Evolutionary conservation across 2,888 invertebrate genomes (phyloP), one percentile per base, ranked within the genome.

Genomic region (Piscicola geometra): DNA sequence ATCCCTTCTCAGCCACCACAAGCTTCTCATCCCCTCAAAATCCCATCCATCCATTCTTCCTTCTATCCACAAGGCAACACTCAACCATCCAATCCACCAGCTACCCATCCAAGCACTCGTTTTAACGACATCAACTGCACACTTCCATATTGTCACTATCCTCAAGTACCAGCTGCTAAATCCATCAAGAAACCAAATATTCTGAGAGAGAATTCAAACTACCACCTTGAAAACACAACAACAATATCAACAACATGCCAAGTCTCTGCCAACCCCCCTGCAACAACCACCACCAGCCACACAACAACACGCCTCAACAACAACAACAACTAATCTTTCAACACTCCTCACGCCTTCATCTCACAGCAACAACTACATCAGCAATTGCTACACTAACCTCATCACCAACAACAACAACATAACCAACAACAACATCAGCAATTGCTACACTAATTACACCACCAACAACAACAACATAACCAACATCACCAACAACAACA

Each of bases 301-400:
- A 5, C 60, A 3, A 56, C 60, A 56, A 56, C 60, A 56, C 60
- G 25, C n/a, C n/a, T 56, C 60, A 56, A 56, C 60, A 18, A n/a
- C 60, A 15, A 15, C 50, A 47, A 47, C n/a, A n/a, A n/a, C 41
- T 5, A 41, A 41, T 5, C 41, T 41, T 41, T 41, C 41, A 41
- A 41, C 41, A 15, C 41, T 15, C 41, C 41, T 41, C 41, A 41
- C 5, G 41, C 41, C 15, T 41, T 15, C 41, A 41, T 5, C 41
- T 15, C 5, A 41, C 15, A 41, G n/a, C 41, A 41, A 41, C 41
- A 5, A 41, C 41, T 15, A 9, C 15, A 5, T 15, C 5, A 41
- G 41, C 41, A 15, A 41, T 41, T 41, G 15, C 15, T 41, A 5
- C 15, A 9, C 41, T 15, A 5, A 41, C 41, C 15, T 41, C 41